These are phyloP conservation scores for Griposia aprilina DNA, from an alignment of 2,888 invertebrate species.

Conservation along the genomic window DNA sequence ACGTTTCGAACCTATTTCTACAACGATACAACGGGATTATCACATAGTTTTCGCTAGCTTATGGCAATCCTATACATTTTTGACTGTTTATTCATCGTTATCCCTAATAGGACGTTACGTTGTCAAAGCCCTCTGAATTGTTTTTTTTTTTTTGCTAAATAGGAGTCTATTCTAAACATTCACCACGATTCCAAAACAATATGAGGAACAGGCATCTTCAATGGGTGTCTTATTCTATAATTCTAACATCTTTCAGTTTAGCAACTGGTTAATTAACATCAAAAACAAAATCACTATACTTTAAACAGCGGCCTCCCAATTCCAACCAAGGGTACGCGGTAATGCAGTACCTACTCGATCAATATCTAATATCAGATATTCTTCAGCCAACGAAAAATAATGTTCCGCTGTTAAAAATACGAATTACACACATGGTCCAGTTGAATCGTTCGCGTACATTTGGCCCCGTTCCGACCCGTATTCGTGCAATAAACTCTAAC, in stretches of 20 bases:
- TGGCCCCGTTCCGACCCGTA: conserved; percentile 54
- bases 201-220: too few relatives aligned
- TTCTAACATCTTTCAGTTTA: not conserved
- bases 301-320: too few relatives aligned
- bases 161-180: not conserved
- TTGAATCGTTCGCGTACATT: conserved; percentile 28
- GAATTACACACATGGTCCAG: conserved; percentile 31
- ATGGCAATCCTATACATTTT: not conserved
- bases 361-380: not conserved
- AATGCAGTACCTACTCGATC: not conserved
- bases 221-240: not conserved
- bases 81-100: too few relatives aligned
- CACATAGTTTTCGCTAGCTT: not conserved
- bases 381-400: conserved; percentile 6
- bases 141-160: not conserved
- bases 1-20: not conserved
- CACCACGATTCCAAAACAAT: not conserved
- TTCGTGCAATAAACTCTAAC: conserved; percentile 59
- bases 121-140: not conserved
- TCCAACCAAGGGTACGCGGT: too few relatives aligned
- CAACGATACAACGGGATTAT: not conserved
- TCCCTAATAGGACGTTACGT: not conserved
- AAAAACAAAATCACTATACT: not conserved
- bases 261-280: too few relatives aligned
- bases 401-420: conserved; percentile 49